Percentiles rank a stretch among this genome's conserved stretches.
Conservation (phyloP, 2,797 vertebrate species). For the Lithobates sylvaticus region DNA sequence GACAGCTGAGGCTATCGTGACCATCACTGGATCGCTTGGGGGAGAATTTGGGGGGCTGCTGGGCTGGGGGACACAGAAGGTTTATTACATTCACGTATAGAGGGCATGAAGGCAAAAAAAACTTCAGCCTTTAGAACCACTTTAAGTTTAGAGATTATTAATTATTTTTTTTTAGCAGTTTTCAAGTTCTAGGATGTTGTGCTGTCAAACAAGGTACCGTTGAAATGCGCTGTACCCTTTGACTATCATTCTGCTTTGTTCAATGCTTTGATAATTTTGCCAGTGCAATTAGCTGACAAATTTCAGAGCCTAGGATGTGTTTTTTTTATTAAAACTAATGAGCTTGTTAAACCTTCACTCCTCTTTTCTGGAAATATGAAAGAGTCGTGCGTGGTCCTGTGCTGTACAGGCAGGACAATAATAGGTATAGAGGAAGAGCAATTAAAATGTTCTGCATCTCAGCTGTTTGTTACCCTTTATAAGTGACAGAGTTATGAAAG, state of each 20-base stretch:
- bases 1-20: too few relatives aligned
- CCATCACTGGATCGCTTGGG: too few relatives aligned
- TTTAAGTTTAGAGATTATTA: too few relatives aligned
- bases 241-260: neutral
- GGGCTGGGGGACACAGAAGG: too few relatives aligned
- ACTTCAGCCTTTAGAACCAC: too few relatives aligned
- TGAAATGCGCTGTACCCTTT: neutral
- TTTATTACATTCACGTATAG: too few relatives aligned
- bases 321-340: conserved; percentile 42
- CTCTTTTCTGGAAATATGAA: neutral
- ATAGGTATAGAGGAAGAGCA: conserved; percentile 16
- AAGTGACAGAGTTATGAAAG: neutral
- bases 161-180: too few relatives aligned
- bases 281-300: conserved; percentile 20
- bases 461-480: neutral
- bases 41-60: too few relatives aligned
- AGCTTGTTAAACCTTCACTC: conserved; percentile 4
- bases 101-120: too few relatives aligned
- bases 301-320: neutral
- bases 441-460: conserved; percentile 45
- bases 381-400: conserved; percentile 8
- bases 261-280: neutral
- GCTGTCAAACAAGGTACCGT: neutral
- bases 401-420: neutral
- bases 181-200: neutral